phyloP scores from a whole-genome alignment of 2,113 vertebrate genomes.

The Mesocricetus auratus region DNA sequence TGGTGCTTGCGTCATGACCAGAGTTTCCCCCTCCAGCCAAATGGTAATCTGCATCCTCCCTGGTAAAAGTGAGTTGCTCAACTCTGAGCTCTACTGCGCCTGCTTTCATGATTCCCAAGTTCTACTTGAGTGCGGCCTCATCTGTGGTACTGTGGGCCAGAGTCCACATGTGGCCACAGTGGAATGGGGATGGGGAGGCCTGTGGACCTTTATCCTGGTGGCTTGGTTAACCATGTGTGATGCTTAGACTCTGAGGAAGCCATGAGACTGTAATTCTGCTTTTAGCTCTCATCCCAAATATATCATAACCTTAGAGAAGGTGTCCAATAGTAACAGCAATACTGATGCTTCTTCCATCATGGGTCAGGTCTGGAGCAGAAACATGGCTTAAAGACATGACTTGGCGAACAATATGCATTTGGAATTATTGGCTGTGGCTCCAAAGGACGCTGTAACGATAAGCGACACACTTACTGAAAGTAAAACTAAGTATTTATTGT shows the following conservation, averaged over 20 bases:
- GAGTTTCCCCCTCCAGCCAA: not conserved
- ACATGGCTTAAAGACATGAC: not conserved
- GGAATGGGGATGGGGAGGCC: not conserved
- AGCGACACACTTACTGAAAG: too few species aligned
- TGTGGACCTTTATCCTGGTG: not conserved
- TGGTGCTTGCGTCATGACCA: not conserved
- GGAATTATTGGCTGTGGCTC: not conserved
- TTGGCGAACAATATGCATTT: not conserved
- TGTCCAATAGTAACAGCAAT: not conserved
- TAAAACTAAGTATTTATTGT: too few species aligned
- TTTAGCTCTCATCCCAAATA: not conserved
- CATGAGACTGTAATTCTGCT: not conserved
- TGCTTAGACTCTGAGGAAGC: not conserved
- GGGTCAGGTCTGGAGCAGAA: not conserved
- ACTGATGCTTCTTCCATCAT: not conserved
- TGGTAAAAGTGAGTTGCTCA: not conserved
- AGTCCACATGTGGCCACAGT: not conserved
- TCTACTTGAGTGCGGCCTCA: not conserved
- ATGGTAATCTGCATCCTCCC: fast-evolving
- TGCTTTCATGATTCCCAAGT: not conserved
- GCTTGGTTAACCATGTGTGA: too few species aligned
- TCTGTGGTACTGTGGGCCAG: not conserved
- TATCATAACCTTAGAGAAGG: not conserved
- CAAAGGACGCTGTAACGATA: too few species aligned
- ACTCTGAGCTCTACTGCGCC: not conserved